These are phyloP conservation scores for Cantharis rustica DNA, from an alignment of 2,888 invertebrate genomes.

Conservation along the genomic window DNA sequence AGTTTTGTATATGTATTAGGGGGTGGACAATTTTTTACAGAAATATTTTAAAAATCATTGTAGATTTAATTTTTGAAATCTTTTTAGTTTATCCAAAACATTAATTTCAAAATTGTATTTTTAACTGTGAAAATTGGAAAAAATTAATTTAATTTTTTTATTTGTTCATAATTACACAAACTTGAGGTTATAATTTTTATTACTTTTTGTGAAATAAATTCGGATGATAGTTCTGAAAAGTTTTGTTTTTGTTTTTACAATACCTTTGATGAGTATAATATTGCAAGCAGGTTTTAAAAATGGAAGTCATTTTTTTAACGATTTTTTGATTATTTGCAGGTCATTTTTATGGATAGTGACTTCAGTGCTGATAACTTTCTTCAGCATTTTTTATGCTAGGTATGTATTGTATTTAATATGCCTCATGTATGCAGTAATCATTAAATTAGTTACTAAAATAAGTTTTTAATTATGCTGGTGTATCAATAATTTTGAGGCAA, in stretches of 20 bases:
- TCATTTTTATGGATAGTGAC: constrained; percentile 42
- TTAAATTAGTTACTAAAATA: not conserved
- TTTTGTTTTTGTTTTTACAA: not conserved
- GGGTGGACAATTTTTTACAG: not conserved
- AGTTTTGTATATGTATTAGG: not conserved
- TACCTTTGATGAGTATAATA: not conserved
- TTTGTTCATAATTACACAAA: not conserved
- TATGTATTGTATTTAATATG: not conserved
- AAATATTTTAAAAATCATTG: not conserved
- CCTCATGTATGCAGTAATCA: not conserved
- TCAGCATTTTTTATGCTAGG: not conserved
- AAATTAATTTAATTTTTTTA: not conserved
- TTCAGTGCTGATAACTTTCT: not conserved
- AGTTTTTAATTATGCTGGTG: not conserved
- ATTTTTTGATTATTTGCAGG: constrained; percentile 38
- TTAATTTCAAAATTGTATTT: not conserved
- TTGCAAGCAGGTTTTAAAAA: not conserved
- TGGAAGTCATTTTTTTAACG: constrained; percentile 12
- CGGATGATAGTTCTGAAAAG: not conserved
- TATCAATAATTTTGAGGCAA: not conserved
- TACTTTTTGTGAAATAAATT: not conserved
- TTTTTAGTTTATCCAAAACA: not conserved
- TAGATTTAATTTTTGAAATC: not conserved
- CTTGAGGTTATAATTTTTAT: not conserved
- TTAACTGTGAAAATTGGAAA: not conserved